Conservation (phyloP, 2,797 vertebrate species). For the Sparus aurata region DNA sequence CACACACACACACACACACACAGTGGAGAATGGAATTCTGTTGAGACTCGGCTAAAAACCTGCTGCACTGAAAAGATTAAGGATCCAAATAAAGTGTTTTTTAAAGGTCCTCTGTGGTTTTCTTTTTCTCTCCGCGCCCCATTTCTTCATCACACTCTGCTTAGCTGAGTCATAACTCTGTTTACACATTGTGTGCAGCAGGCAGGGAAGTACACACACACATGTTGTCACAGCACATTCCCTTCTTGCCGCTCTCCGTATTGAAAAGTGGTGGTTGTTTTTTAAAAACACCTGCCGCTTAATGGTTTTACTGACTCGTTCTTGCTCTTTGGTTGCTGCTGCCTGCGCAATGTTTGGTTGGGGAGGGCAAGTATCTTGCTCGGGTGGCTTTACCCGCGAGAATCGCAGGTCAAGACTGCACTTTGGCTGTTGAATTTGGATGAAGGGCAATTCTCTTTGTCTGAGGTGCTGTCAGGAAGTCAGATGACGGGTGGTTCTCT, state of each 20-base stretch:
- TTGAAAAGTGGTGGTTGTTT: neutral
- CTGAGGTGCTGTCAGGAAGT: no score
- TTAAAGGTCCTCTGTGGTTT: slow-evolving; percentile 24
- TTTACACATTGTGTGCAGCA: slow-evolving; percentile 11
- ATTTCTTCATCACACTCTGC: slow-evolving; percentile 29
- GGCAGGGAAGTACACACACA: neutral
- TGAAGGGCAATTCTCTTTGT: no score
- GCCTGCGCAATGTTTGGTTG: neutral
- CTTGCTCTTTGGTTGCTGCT: neutral
- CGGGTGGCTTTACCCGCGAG: slow-evolving; percentile 35
- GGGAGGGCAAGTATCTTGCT: slow-evolving; percentile 10
- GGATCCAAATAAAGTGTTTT: slow-evolving; percentile 34
- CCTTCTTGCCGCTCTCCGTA: neutral
- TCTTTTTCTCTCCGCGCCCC: slow-evolving; percentile 3
- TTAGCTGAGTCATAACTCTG: slow-evolving; percentile 32
- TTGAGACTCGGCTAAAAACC: neutral
- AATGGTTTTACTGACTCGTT: neutral
- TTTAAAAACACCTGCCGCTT: neutral
- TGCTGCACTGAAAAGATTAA: slow-evolving; percentile 19
- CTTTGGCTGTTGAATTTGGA: neutral
- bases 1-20: neutral
- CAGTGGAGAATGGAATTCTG: neutral
- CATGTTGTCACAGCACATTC: neutral
- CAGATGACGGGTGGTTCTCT: no score
- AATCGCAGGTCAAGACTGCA: slow-evolving; percentile 25